Evolutionary conservation across 2,888 invertebrate genomes (phyloP).

Genomic region (Dioctria linearis): DNA sequence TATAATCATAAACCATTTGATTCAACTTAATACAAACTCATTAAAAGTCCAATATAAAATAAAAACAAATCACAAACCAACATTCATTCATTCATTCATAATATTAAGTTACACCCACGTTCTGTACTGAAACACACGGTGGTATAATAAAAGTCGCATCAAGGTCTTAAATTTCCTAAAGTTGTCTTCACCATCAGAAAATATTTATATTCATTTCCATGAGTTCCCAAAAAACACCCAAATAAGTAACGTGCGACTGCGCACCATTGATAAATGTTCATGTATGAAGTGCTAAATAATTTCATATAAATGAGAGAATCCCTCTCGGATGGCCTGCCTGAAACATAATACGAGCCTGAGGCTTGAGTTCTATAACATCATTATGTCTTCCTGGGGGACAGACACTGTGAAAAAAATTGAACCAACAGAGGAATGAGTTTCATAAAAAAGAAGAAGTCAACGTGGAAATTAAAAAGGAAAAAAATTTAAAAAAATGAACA

Average conservation of each 20-base stretch:
- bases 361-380: slow-evolving; percentile 50
- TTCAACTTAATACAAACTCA: too few relatives aligned
- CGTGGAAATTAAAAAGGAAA: slow-evolving; percentile 30
- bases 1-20: too few relatives aligned
- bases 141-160: slow-evolving; percentile 34
- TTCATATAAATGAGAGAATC: slow-evolving; percentile 27
- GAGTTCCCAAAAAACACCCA: slow-evolving; percentile 7
- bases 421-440: slow-evolving; percentile 39
- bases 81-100: slow-evolving; percentile 32
- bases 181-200: slow-evolving; percentile 48
- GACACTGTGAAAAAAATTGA: slow-evolving; percentile 29
- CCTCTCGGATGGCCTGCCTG: slow-evolving; percentile 25
- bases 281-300: slow-evolving; percentile 53
- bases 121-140: background rate
- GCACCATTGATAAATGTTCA: slow-evolving; percentile 44
- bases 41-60: too few relatives aligned
- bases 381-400: slow-evolving; percentile 53
- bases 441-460: slow-evolving; percentile 14
- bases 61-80: too few relatives aligned
- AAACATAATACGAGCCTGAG: slow-evolving; percentile 46
- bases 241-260: background rate
- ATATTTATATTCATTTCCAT: slow-evolving; percentile 28
- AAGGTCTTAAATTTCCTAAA: slow-evolving; percentile 39
- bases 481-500: slow-evolving; percentile 9
- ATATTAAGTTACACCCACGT: slow-evolving; percentile 51